Evolutionary conservation across 1,140 invertebrate species (phyloP).

Genomic region (Sminthurinus signatus): DNA sequence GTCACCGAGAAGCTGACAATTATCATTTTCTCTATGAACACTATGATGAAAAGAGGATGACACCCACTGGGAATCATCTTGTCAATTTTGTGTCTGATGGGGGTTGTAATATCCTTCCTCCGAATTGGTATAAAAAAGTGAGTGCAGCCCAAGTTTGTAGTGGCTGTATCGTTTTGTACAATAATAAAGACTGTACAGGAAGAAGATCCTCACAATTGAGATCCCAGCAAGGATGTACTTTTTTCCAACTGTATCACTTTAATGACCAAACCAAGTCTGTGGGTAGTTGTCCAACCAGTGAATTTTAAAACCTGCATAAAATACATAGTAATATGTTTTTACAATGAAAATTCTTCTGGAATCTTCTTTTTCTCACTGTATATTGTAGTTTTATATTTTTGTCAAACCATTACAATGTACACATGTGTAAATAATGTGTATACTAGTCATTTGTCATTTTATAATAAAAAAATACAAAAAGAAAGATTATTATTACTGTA

Average conservation of each 20-base stretch:
- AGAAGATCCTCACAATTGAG: not conserved
- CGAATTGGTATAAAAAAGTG: not conserved
- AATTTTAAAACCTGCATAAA: too few relatives aligned
- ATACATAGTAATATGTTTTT: too few relatives aligned
- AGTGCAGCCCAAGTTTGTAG: not conserved
- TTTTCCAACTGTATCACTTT: slow-evolving; percentile 11
- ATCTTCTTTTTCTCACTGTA: too few relatives aligned
- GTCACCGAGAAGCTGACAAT: not conserved
- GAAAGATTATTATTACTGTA: too few relatives aligned
- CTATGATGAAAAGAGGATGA: not conserved
- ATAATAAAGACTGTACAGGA: not conserved
- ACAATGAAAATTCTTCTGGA: too few relatives aligned
- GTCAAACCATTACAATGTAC: too few relatives aligned
- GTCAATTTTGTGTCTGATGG: not conserved
- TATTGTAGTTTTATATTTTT: too few relatives aligned
- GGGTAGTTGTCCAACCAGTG: not conserved
- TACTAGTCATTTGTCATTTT: too few relatives aligned
- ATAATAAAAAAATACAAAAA: too few relatives aligned
- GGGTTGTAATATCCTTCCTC: slow-evolving; percentile 10
- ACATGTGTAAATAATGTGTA: too few relatives aligned
- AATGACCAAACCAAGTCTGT: slow-evolving; percentile 5
- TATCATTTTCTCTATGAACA: slow-evolving; percentile 5
- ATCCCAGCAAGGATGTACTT: slow-evolving; percentile 1
- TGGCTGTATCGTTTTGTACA: not conserved
- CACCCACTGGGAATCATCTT: not conserved